Evolutionary conservation across 2,113 vertebrate genomes (phyloP).

Genomic region (Columba janthina): DNA sequence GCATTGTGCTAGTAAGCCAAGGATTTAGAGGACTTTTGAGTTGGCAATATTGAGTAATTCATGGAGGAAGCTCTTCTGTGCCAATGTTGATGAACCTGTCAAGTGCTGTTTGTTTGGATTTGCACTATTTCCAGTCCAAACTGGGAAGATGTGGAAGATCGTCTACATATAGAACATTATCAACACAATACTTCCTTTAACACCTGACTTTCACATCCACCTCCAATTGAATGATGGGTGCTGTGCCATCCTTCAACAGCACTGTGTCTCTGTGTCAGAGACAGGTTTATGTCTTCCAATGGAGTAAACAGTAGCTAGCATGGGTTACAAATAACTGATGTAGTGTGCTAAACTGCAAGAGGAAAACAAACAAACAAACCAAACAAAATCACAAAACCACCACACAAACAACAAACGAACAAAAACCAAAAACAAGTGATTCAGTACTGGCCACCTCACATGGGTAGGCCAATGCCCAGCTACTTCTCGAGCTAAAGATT

Average conservation of each 20-base stretch:
- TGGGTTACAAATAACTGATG: not conserved
- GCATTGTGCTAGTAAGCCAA: not conserved
- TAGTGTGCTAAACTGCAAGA: not conserved
- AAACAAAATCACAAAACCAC: not conserved
- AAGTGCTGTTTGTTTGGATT: not conserved
- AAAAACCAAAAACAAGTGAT: not conserved
- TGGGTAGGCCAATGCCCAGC: not conserved
- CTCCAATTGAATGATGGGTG: not conserved
- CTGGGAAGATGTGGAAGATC: not conserved
- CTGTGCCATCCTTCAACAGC: not conserved
- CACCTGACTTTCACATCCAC: not conserved
- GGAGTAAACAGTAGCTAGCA: not conserved
- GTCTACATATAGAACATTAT: not conserved
- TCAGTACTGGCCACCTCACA: not conserved
- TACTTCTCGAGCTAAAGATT: not conserved
- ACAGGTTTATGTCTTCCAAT: not conserved
- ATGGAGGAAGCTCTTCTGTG: not conserved
- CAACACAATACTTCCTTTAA: not conserved
- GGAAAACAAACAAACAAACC: not conserved
- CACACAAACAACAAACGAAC: not conserved
- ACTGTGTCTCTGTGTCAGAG: not conserved
- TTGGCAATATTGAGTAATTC: not conserved
- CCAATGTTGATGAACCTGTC: not conserved
- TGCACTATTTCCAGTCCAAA: not conserved
- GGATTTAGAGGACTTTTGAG: not conserved